A percentile compares a stretch with the other conserved stretches of the same genome.
Evolutionary conservation across 2,797 vertebrate genomes (phyloP).

Genomic region (Gobio occitaniae): DNA sequence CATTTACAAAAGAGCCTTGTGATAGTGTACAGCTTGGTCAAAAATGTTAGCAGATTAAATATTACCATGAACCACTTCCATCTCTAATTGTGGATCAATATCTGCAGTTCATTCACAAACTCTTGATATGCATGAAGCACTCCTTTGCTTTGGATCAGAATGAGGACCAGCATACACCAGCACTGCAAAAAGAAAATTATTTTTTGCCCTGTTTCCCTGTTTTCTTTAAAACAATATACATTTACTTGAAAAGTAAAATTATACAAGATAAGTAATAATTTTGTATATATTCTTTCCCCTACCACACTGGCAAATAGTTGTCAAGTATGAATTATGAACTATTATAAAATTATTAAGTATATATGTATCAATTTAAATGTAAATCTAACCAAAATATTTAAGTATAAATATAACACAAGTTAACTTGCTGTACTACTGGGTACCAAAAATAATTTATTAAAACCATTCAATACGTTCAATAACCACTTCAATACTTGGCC

Average conservation of each 20-base stretch:
- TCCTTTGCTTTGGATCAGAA: background rate
- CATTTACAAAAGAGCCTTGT: background rate
- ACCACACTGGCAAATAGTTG: background rate
- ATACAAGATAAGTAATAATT: background rate
- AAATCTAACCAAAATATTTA: no score
- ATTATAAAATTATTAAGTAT: background rate
- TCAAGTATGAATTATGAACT: background rate
- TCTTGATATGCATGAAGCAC: slow-evolving; percentile 1
- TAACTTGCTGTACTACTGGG: background rate
- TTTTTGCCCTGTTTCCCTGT: background rate
- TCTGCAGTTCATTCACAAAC: slow-evolving; percentile 19
- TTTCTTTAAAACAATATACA: background rate
- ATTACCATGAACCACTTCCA: background rate
- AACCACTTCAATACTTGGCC: no score
- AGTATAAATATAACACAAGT: background rate
- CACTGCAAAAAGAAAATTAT: background rate
- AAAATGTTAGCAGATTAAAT: background rate
- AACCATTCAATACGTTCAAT: no score
- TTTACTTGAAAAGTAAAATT: background rate
- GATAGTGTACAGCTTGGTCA: background rate
- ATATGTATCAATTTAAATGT: no score
- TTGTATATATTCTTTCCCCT: background rate
- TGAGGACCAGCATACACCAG: background rate
- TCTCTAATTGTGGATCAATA: slow-evolving; percentile 3
- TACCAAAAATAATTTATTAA: no score